A percentile compares a stretch with the other conserved stretches of the same genome.
Evolutionary conservation across 2,888 invertebrate species (phyloP).

Genomic region (Formica aserva): DNA sequence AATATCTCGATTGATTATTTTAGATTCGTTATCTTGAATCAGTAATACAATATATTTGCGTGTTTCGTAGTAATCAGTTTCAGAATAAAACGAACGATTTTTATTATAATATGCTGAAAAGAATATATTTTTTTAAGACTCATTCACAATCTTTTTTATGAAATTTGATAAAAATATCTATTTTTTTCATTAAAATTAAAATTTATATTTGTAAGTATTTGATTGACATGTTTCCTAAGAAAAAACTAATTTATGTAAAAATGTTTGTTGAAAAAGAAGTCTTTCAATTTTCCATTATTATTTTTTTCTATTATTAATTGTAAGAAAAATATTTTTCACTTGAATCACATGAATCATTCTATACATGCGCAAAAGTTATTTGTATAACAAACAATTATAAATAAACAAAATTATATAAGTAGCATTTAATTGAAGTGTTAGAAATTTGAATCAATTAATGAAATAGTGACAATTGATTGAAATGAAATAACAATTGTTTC

Average conservation of each 20-base stretch:
- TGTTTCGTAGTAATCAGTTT: slow-evolving; percentile 4
- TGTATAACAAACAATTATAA: no score
- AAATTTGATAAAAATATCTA: neutral
- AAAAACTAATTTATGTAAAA: no score
- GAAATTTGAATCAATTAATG: neutral
- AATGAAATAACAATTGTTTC: neutral
- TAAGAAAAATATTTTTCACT: no score
- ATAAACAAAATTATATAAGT: no score
- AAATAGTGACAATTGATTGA: neutral
- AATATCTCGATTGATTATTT: slow-evolving; percentile 30
- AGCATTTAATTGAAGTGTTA: neutral
- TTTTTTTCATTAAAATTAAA: no score
- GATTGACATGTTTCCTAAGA: neutral
- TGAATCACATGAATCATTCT: no score
- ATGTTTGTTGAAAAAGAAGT: no score
- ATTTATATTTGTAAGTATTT: neutral
- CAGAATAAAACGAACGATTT: neutral
- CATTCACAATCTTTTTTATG: neutral
- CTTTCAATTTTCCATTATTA: no score
- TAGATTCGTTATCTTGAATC: slow-evolving; percentile 4
- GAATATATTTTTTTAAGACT: neutral
- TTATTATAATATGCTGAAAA: neutral
- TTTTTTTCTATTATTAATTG: no score
- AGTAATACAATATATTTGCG: neutral
- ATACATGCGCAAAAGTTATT: no score